Evolutionary conservation across 1,140 invertebrate genomes (phyloP).

Genomic region (Pseudomyrmex pallidus): DNA sequence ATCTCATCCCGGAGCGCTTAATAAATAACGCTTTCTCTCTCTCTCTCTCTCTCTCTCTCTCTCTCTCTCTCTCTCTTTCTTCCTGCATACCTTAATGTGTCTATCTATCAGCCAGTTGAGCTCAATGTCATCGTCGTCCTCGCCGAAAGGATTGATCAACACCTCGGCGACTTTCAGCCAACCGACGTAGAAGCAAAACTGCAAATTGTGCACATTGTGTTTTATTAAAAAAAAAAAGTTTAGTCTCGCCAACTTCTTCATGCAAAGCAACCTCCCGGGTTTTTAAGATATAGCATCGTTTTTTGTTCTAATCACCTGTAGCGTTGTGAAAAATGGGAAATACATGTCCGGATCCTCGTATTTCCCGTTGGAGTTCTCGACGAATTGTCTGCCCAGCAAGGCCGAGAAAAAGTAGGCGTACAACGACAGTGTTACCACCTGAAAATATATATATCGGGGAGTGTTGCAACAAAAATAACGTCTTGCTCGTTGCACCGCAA

Average conservation of each 20-base stretch:
- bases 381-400: conserved; percentile 92
- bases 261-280: conserved; percentile 16
- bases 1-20: too few species aligned
- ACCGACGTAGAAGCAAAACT: conserved; percentile 98
- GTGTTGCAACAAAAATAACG: neutral
- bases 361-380: conserved; percentile 86
- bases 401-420: conserved; percentile 97
- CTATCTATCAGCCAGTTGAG: conserved; percentile 95
- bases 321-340: conserved; percentile 95
- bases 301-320: conserved; percentile 89
- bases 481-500: neutral
- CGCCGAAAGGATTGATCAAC: conserved; percentile 96
- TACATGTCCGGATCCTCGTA: conserved; percentile 93
- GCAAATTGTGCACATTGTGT: conserved; percentile 64
- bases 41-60: neutral
- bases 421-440: conserved; percentile 96
- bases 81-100: conserved; percentile 91
- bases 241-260: neutral
- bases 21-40: too few species aligned
- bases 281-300: conserved; percentile 7
- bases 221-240: conserved; percentile 10
- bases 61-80: too few species aligned
- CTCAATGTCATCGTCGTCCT: conserved; percentile 98
- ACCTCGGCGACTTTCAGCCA: conserved; percentile 98
- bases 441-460: conserved; percentile 76